These are phyloP conservation scores for Barypeithes pellucidus DNA, from an alignment of 2,888 invertebrate genomes.

Conservation along the genomic window DNA sequence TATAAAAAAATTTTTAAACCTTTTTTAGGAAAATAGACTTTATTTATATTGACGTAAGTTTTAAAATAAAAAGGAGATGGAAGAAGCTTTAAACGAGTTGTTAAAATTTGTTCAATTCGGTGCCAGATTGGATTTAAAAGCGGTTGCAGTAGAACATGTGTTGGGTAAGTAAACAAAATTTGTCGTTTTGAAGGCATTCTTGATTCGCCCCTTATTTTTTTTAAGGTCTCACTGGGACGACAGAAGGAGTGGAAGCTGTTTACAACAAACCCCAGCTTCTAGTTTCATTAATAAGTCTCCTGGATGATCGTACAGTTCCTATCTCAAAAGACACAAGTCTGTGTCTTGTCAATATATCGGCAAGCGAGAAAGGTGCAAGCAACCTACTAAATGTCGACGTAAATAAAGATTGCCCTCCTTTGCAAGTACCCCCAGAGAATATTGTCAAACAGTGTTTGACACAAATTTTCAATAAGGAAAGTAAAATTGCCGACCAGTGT, in stretches of 20 bases:
- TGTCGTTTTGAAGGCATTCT: background rate
- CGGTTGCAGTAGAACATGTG: conserved; percentile 75
- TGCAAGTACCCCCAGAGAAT: conserved; percentile 63
- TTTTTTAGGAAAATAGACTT: background rate
- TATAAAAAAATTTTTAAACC: background rate
- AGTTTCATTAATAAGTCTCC: conserved; percentile 75
- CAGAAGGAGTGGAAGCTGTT: conserved; percentile 78
- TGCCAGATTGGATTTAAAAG: conserved; percentile 80
- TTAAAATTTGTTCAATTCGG: conserved; percentile 77
- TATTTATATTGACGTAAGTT: background rate
- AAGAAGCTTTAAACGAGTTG: conserved; percentile 75
- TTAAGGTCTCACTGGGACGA: conserved; percentile 79
- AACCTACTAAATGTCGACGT: conserved; percentile 70
- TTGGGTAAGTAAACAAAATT: conserved; percentile 58
- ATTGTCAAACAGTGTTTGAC: conserved; percentile 63
- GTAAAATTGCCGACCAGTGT: conserved; percentile 80
- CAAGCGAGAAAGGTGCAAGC: conserved; percentile 76
- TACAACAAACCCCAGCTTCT: conserved; percentile 75
- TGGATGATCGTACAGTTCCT: conserved; percentile 75
- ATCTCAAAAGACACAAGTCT: conserved; percentile 82
- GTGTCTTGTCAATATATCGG: conserved; percentile 83
- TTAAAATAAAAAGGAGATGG: conserved; percentile 50
- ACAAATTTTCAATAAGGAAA: conserved; percentile 72
- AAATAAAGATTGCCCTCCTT: conserved; percentile 57
- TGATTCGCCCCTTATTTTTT: conserved; percentile 17